A percentile compares a stretch with the other conserved stretches of the same genome.
These are phyloP conservation scores for Callospermophilus lateralis DNA, from an alignment of 2,113 vertebrate genomes.

Conservation along the genomic window DNA sequence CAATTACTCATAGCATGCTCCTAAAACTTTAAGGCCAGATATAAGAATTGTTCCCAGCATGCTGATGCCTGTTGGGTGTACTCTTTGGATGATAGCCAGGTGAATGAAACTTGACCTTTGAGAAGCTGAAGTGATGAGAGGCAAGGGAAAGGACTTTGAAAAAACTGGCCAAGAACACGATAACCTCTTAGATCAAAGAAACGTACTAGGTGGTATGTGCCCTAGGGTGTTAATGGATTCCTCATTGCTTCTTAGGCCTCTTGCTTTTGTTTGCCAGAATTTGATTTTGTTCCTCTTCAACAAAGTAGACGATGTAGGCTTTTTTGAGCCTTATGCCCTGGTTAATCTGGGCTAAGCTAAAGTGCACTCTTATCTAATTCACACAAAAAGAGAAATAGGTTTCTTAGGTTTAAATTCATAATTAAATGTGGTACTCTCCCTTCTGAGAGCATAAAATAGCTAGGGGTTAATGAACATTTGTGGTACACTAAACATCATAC, in stretches of 20 bases:
- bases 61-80: background rate
- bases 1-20: background rate
- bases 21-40: background rate
- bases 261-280: background rate
- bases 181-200: slow-evolving; percentile 67
- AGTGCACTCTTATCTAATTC: slow-evolving; percentile 46
- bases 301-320: background rate
- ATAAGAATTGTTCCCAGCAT: background rate
- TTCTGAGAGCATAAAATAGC: slow-evolving; percentile 15
- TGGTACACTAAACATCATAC: background rate
- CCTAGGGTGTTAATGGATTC: slow-evolving; percentile 15
- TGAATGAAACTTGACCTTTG: slow-evolving; percentile 60
- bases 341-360: slow-evolving; percentile 43
- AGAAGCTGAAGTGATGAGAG: slow-evolving; percentile 41
- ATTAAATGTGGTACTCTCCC: background rate
- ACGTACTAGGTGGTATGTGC: background rate
- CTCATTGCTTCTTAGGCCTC: background rate
- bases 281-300: slow-evolving; percentile 39
- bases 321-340: background rate
- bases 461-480: background rate
- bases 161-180: slow-evolving; percentile 61
- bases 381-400: background rate
- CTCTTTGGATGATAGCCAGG: slow-evolving; percentile 21
- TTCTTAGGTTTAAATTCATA: slow-evolving; percentile 27
- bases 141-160: slow-evolving; percentile 61